phyloP scores from a whole-genome alignment of 2,888 invertebrate species.

The Venusia cambrica region DNA sequence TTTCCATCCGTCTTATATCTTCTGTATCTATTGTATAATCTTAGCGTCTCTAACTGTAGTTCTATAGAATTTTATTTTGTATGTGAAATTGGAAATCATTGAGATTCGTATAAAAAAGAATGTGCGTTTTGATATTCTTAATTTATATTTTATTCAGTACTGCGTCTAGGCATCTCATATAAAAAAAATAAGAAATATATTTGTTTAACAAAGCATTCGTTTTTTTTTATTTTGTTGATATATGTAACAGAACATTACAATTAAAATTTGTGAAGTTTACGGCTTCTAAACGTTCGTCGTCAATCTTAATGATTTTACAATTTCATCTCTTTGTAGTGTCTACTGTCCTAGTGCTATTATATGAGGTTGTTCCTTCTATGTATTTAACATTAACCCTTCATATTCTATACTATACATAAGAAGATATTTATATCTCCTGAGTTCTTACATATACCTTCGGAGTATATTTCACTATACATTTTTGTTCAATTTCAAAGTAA shows the following conservation, averaged over 20 bases:
- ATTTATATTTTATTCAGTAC: too few species aligned
- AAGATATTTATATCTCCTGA: slow-evolving; percentile 3
- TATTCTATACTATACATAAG: too few species aligned
- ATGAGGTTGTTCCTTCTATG: slow-evolving; percentile 24
- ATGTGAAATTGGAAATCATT: slow-evolving; percentile 40
- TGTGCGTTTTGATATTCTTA: background rate
- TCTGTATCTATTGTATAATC: slow-evolving; percentile 74
- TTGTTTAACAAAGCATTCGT: too few species aligned
- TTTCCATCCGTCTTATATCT: slow-evolving; percentile 81
- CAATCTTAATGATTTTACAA: slow-evolving; percentile 34
- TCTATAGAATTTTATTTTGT: slow-evolving; percentile 54
- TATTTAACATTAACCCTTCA: slow-evolving; percentile 1
- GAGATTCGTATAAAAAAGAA: background rate
- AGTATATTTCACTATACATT: too few species aligned
- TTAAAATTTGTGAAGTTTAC: too few species aligned
- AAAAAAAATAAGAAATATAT: too few species aligned
- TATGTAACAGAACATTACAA: too few species aligned
- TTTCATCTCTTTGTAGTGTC: slow-evolving; percentile 37
- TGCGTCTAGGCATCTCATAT: too few species aligned
- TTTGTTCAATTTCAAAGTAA: too few species aligned
- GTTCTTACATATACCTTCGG: too few species aligned
- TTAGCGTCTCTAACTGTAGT: slow-evolving; percentile 66
- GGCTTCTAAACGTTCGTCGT: too few species aligned
- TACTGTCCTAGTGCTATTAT: slow-evolving; percentile 14
- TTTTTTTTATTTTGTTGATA: too few species aligned